Percentiles rank a stretch among this genome's conserved stretches.
Conservation (phyloP, 2,888 invertebrate species). For the Linyphia triangularis region DNA sequence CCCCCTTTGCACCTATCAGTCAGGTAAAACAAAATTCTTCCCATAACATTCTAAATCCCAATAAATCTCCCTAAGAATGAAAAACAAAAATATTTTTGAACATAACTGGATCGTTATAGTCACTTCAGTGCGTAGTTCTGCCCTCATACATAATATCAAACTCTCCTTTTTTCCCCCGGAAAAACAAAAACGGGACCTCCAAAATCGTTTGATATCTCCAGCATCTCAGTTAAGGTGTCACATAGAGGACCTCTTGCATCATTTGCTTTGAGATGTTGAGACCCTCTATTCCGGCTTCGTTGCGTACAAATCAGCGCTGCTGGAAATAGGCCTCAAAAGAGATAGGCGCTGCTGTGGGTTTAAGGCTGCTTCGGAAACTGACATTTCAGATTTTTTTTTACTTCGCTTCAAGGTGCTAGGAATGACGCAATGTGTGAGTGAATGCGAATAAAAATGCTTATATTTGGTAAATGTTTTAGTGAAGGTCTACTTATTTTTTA, state of each 20-base stretch:
- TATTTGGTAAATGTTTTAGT: conserved; percentile 48
- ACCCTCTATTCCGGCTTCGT: conserved; percentile 51
- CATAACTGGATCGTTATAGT: neutral
- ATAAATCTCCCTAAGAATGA: neutral
- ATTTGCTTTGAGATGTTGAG: conserved; percentile 70
- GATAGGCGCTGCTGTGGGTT: conserved; percentile 29
- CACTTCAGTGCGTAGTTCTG: conserved; percentile 11
- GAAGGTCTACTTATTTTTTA: conserved; percentile 7
- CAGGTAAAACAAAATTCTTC: too few species aligned
- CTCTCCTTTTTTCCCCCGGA: neutral
- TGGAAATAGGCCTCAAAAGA: conserved; percentile 38
- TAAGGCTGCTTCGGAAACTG: conserved; percentile 61
- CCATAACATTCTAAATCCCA: neutral
- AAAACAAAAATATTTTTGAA: neutral
- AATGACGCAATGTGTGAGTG: neutral
- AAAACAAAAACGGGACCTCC: neutral
- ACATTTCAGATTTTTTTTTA: conserved; percentile 31
- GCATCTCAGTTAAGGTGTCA: conserved; percentile 54
- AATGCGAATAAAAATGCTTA: conserved; percentile 44
- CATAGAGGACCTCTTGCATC: conserved; percentile 56
- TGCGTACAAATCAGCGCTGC: conserved; percentile 63
- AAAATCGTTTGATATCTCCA: conserved; percentile 55
- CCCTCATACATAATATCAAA: conserved; percentile 43
- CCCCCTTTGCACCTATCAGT: too few species aligned
- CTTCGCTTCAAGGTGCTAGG: neutral